Conservation (phyloP, 2,113 vertebrate genomes). For the Nematolebias whitei region DNA sequence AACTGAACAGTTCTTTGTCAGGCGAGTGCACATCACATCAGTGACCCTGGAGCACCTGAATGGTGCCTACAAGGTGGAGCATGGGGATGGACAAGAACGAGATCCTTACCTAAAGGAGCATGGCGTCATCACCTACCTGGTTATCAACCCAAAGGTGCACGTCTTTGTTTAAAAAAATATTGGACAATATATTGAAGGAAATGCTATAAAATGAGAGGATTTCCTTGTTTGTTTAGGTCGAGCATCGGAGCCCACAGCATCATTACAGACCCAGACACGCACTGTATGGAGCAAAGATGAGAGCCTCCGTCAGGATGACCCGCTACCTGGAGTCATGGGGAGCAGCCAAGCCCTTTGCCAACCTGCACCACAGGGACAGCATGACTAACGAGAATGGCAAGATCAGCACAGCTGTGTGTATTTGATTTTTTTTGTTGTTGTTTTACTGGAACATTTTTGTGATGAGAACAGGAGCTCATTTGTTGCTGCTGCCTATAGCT, state of each 20-base stretch:
- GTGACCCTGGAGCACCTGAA: conserved; percentile 94
- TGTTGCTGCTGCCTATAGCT: conserved; percentile 7
- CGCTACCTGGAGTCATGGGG: conserved; percentile 98
- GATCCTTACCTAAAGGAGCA: conserved; percentile 96
- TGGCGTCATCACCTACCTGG: conserved; percentile 91
- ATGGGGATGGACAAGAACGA: conserved; percentile 91
- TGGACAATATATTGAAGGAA: not conserved
- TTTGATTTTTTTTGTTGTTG: conserved; percentile 2
- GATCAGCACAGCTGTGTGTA: conserved; percentile 92
- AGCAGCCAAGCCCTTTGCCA: conserved; percentile 96
- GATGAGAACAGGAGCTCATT: not conserved
- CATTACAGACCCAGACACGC: conserved; percentile 88
- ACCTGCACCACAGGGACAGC: conserved; percentile 96
- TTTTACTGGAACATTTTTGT: conserved; percentile 11
- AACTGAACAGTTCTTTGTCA: conserved; percentile 54
- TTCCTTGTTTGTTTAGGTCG: conserved; percentile 78
- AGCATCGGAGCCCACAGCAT: conserved; percentile 90
- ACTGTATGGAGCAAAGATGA: conserved; percentile 91
- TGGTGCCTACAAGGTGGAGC: conserved; percentile 94
- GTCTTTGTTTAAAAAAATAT: not conserved
- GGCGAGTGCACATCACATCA: conserved; percentile 95
- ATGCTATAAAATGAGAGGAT: not conserved
- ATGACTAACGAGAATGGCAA: conserved; percentile 98
- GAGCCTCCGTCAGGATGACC: conserved; percentile 97
- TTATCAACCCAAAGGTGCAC: conserved; percentile 92